Evolutionary conservation across 2,113 vertebrate genomes (phyloP), one percentile per base, ranked within the genome.

Genomic region (Pipa parva): DNA sequence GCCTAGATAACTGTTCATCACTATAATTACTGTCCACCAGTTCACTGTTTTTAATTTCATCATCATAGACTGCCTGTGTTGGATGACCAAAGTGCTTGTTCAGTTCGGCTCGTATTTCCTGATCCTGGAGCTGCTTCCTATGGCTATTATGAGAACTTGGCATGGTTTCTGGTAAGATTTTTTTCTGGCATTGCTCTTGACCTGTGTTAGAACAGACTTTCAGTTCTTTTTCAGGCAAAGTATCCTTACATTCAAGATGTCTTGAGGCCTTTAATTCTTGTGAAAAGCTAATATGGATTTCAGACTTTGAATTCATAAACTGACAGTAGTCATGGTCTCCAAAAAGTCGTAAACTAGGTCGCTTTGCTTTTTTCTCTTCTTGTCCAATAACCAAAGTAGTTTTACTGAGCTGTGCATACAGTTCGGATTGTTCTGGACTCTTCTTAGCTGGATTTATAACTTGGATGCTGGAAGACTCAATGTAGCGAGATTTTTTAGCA

Each of bases 301-400:
- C 90, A 21, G 88, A 88, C 85, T 94, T 95, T 76, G 89, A 83
- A 84, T 88, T 89, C 77, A 90, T 73, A 60, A 89, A 93, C 83
- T 99, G 97, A 87, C 97, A 99, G 83, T 99, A 99, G 85, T 99
- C 97, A 79, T 99, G 97, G 88, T 99, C 97, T 72, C 95, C 92
- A 88, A 97, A 91, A 76, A 93, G 84, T 73, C 92, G 90, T 66
- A 92, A 81, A 72, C 80, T 89, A 71, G 87, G 84, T 79, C 89
- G 85, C 84, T 92, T 96, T 70, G 84, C 80, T 79, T 88, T 90
- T 81, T 89, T 90, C 80, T 92, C 92, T 84, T 94, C 92, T 54
- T 79, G 85, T 72, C 86, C 87, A 85, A 87, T 85, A 78, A 88
- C 87, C 76, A 73, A 76, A 28, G 93, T 90, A 74, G 87, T 91